Evolutionary conservation across 2,888 invertebrate species (phyloP).

Genomic region (Maniola hyperantus): DNA sequence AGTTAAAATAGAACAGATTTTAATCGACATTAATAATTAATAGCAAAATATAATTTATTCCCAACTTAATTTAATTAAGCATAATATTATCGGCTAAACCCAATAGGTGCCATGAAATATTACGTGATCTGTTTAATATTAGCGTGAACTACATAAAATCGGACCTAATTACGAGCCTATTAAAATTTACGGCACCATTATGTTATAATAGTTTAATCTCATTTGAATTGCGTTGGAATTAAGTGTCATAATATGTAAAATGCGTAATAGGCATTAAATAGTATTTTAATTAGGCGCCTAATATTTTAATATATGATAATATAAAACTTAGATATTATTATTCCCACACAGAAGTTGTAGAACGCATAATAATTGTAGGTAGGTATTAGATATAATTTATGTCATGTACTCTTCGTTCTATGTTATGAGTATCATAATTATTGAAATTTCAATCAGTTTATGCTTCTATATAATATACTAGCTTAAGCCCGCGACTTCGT

Average conservation of each 20-base stretch:
- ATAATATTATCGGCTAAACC: conserved; percentile 20
- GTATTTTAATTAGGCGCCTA: conserved; percentile 11
- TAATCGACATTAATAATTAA: neutral
- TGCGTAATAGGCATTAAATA: neutral
- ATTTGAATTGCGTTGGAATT: conserved; percentile 26
- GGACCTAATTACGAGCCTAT: conserved; percentile 32
- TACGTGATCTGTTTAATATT: conserved; percentile 30
- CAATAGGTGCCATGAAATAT: conserved; percentile 28
- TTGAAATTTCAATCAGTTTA: no score
- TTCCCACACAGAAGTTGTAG: neutral
- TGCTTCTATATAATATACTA: no score
- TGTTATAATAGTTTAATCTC: conserved; percentile 36
- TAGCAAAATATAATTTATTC: neutral
- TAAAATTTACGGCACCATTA: conserved; percentile 33
- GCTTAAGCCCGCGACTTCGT: no score
- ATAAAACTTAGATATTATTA: neutral
- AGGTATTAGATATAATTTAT: no score
- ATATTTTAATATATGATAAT: neutral
- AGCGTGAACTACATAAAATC: conserved; percentile 30
- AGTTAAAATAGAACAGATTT: neutral
- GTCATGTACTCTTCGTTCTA: no score
- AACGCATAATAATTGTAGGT: no score
- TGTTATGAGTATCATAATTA: no score
- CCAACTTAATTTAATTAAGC: conserved; percentile 13
- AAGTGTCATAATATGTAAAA: conserved; percentile 15